Evolutionary conservation across 2,888 invertebrate genomes (phyloP).

Genomic region (Platerodrilus igneus): DNA sequence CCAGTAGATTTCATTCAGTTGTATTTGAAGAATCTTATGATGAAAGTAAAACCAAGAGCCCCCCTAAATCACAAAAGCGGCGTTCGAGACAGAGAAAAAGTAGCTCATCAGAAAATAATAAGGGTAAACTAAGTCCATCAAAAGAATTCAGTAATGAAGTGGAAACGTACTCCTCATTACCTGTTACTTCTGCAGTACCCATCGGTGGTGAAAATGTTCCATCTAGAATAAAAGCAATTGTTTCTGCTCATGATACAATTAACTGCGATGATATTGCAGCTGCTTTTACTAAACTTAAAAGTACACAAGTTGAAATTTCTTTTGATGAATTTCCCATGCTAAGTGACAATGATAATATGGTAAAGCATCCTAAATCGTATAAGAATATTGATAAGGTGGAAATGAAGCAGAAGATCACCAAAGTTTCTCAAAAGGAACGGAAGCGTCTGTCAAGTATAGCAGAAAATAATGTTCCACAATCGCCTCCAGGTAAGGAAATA

Average conservation of each 20-base stretch:
- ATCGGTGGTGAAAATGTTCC: too few species aligned
- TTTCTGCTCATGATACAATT: conserved; percentile 33
- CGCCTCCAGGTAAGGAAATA: too few species aligned
- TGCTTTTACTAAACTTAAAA: conserved; percentile 22
- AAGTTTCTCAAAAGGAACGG: conserved; percentile 61
- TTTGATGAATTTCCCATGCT: conserved; percentile 45
- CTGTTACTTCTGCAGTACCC: too few species aligned
- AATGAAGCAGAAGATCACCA: conserved; percentile 41
- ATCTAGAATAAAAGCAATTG: conserved; percentile 36
- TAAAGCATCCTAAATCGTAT: conserved; percentile 25
- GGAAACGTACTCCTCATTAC: too few species aligned
- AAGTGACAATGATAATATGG: conserved; percentile 28
- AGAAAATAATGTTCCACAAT: too few species aligned
- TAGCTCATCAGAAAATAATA: conserved; percentile 4
- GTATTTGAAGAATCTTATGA: conserved; percentile 49
- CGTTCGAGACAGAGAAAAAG: conserved; percentile 18
- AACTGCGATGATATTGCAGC: conserved; percentile 27
- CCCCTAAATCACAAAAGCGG: conserved; percentile 23
- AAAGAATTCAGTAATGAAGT: too few species aligned
- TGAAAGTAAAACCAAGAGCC: conserved; percentile 18
- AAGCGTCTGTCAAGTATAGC: conserved; percentile 60
- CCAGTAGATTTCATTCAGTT: conserved; percentile 47
- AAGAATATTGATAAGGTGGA: conserved; percentile 36
- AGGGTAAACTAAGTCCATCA: too few species aligned
- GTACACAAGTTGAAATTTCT: conserved; percentile 34